Percentiles rank a stretch among this genome's conserved stretches.
Conservation (phyloP, 2,113 vertebrate species). For the Diphyllodes magnificus region DNA sequence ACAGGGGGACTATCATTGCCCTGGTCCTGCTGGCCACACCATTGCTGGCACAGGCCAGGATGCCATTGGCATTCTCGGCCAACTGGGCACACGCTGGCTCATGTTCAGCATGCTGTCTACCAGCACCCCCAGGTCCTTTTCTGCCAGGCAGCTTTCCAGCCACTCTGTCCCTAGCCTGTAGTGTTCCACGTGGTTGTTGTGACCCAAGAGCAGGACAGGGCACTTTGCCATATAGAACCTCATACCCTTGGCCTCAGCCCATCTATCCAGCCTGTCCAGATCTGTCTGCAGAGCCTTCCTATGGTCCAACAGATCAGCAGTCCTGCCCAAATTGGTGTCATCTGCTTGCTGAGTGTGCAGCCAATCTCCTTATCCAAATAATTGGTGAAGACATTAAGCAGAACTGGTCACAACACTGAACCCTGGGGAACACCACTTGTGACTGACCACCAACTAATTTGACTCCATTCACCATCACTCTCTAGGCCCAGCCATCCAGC, state of each 20-base stretch:
- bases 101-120: not conserved
- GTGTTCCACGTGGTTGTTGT: not conserved
- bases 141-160: not conserved
- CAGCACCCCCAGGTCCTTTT: not conserved
- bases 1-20: too few species aligned
- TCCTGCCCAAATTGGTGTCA: not conserved
- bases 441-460: not conserved
- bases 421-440: not conserved
- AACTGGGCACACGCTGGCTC: not conserved
- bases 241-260: not conserved
- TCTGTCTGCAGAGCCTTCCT: not conserved
- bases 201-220: not conserved
- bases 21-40: not conserved
- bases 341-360: not conserved
- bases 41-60: not conserved
- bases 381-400: not conserved
- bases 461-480: not conserved
- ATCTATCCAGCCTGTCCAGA: not conserved
- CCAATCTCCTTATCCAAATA: not conserved
- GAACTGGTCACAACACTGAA: not conserved
- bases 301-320: not conserved
- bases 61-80: not conserved
- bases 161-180: not conserved
- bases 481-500: not conserved
- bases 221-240: not conserved